Conservation (phyloP, 2,797 vertebrate species). For the Phoxinus dragarum region DNA sequence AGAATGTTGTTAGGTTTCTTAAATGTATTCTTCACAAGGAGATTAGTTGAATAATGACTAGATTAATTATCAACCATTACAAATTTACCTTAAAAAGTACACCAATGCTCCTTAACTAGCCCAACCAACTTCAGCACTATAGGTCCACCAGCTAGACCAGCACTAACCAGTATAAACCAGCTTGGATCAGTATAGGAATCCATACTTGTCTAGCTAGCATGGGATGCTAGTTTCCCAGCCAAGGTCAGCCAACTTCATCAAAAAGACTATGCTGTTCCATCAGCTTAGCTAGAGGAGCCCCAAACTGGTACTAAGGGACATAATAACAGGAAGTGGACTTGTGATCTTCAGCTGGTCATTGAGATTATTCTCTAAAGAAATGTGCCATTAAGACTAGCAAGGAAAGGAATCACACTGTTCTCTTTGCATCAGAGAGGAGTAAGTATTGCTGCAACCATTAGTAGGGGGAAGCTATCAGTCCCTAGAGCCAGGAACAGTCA, state of each 20-base stretch:
- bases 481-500: not conserved
- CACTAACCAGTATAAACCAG: not conserved
- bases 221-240: not conserved
- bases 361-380: conserved; percentile 14
- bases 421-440: not conserved
- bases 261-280: not conserved
- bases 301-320: not conserved
- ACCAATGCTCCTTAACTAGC: not conserved
- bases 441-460: conserved; percentile 7
- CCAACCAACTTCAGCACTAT: not conserved
- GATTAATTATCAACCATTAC: not conserved
- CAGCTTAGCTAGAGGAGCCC: not conserved
- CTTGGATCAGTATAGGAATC: not conserved
- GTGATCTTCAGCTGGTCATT: conserved; percentile 11
- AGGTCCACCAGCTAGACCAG: not conserved
- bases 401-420: conserved; percentile 16
- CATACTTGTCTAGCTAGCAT: not conserved
- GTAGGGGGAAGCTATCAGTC: conserved; percentile 5
- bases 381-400: not conserved
- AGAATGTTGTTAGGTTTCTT: not conserved
- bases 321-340: not conserved
- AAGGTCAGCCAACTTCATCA: not conserved
- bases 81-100: not conserved
- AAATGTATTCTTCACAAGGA: not conserved
- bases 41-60: not conserved